Base-by-base conservation (phyloP, 2,888 invertebrate species). In the Platynereis dumerilii region DNA sequence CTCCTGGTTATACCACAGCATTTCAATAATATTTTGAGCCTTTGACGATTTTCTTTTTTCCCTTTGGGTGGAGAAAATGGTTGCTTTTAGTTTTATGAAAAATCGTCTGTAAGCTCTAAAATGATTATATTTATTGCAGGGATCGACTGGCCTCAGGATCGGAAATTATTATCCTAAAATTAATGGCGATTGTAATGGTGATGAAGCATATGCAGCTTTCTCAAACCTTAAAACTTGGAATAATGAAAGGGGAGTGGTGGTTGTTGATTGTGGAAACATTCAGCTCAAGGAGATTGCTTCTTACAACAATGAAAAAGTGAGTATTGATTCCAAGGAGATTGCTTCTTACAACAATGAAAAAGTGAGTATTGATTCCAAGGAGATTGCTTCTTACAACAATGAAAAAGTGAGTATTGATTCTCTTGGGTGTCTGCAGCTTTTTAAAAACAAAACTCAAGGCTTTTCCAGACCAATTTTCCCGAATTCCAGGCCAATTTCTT, bases 61-160 rank as follows among this genome's bases (percentile, higher is more conserved):
- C n/a, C n/a, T n/a, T n/a, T n/a, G n/a, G n/a, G n/a, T n/a, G n/a
- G n/a, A n/a, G n/a, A n/a, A n/a, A n/a, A n/a, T n/a, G n/a, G n/a
- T n/a, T n/a, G n/a, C n/a, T n/a, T n/a, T n/a, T n/a, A n/a, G n/a
- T n/a, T n/a, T n/a, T n/a, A n/a, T n/a, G n/a, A n/a, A n/a, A n/a
- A n/a, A n/a, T n/a, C n/a, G n/a, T n/a, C n/a, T n/a, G n/a, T n/a
- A n/a, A n/a, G n/a, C n/a, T n/a, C n/a, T n/a, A n/a, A n/a, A n/a
- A n/a, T n/a, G n/a, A n/a, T n/a, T n/a, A n/a, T n/a, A n/a, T n/a
- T 34, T 34, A 5, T 34, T 12, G 12, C 34, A 34, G 26, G 75
- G 75, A 17, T 76, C 73, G 75, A 74, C 69, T 59, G 75, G 75
- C 0, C n/a, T 75, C 27, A 76, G 75, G 75, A 68, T 75, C 24